Evolutionary conservation across 1,140 invertebrate species (phyloP), one percentile per base, ranked within the genome.

Genomic region (Sarcophaga bullata): DNA sequence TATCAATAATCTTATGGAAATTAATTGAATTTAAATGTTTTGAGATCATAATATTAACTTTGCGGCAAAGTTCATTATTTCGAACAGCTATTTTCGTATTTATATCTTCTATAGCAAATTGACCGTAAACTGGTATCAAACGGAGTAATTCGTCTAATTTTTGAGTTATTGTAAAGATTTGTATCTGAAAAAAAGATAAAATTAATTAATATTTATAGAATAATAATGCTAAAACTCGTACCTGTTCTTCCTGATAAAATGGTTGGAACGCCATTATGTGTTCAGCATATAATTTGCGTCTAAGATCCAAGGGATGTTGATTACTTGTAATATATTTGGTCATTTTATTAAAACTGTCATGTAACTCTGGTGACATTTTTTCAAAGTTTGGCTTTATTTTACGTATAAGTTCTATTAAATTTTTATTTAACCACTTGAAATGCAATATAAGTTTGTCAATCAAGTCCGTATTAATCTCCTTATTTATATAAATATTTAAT

Each of bases 361-460:
- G 25, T 9, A 86, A 81, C 2, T 80, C n/a, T 1, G 52, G n/a
- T 80, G 83, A 82, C 2, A 68, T 9, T 8, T 80, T 48, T 0
- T 83, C 6, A 49, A 78, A 80, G 0, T 83, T 81, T 0, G 84
- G 78, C 17, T 80, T 80, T 0, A 84, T 54, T 9, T 80, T 13
- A 6, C 82, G 9, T 0, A 89, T 46, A 0, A 50, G 75, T 5
- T 47, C 8, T 0, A 90, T 15, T 8, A 90, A 73, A 50, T 90
- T 84, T 75, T 90, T 90, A 13, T 86, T 81, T 48, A 90, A 25
- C 89, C 89, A 90, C 49, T 88, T 87, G 73, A 88, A 90, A 73
- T 90, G 89, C 46, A 90, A 80, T n/a, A 88, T 82, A n/a, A 90
- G 46, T 73, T 88, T 86, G 73, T 90, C 88, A 83, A 89, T 84